Evolutionary conservation across 2,797 vertebrate genomes (phyloP), one percentile per base, ranked within the genome.

Genomic region (Spinibarbus caldwelli): DNA sequence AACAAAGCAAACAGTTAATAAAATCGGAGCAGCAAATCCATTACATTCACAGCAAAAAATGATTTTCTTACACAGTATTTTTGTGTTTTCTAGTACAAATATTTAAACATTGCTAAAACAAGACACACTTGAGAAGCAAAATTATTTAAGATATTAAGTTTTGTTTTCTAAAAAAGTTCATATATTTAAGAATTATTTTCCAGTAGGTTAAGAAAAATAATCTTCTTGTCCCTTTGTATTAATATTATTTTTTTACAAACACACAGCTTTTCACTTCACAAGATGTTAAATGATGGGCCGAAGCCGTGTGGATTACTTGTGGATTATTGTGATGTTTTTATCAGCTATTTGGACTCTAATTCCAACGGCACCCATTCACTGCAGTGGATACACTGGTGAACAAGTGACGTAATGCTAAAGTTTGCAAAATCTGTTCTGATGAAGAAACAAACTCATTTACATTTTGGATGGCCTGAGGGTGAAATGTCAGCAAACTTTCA

Each of bases 1-100:
- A 38, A 66, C n/a, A 57, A 54, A 78, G 79, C 19, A 68, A 54
- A 68, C 36, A 79, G 59, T 38, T 62, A 14, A 64, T 49, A 26
- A 68, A 45, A 64, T 49, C 54, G 4, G n/a, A 79, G 67, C 29
- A 47, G 19, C 64, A 43, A 34, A 57, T 29, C 7, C 26, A 7
- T 75, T 31, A 31, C 62, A 19, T 9, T 66, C 15, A 34, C 29
- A 66, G 15, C 62, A 66, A 34, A 34, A 66, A 64, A 17, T 3
- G 1, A 17, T 64, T 64, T 66, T 66, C 62, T 34, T 19, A 66
- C 29, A 17, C 15, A 9, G 62, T 34, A 3, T 34, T 66, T 34
- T 34, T 34, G 62, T 66, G 62, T 64, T 64, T 31, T 31, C 15
- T 31, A 17, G 29, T 66, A 31, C 62, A 66, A 29, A 66, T 34